Conservation (phyloP, 2,888 invertebrate genomes). For the Chelonus formosanus region DNA sequence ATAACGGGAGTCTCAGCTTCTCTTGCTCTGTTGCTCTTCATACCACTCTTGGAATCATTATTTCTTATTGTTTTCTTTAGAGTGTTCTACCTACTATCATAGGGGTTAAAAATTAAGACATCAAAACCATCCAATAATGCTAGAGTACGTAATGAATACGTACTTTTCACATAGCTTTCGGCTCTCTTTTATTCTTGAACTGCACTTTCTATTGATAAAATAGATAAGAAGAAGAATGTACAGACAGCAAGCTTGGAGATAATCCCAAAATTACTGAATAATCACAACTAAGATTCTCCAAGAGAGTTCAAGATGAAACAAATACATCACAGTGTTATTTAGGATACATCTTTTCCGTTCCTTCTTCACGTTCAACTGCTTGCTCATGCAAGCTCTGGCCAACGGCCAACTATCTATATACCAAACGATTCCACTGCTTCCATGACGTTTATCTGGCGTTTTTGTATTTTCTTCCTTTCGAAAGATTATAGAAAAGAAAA, state of each 20-base stretch:
- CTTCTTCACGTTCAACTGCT: neutral
- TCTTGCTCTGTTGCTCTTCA: slow-evolving; percentile 3
- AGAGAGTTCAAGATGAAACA: slow-evolving; percentile 12
- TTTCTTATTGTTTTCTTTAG: neutral
- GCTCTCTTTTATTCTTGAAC: too few species aligned
- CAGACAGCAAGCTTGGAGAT: neutral
- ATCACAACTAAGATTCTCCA: slow-evolving; percentile 2
- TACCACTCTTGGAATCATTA: slow-evolving; percentile 5
- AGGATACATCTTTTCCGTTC: neutral
- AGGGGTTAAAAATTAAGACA: too few species aligned
- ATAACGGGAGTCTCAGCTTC: slow-evolving; percentile 14
- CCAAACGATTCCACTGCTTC: slow-evolving; percentile 15
- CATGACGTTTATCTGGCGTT: slow-evolving; percentile 13
- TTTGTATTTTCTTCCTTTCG: slow-evolving; percentile 6
- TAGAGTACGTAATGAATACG: too few species aligned
- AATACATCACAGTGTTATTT: slow-evolving; percentile 16
- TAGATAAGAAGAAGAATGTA: too few species aligned
- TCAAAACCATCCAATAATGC: too few species aligned
- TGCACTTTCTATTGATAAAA: too few species aligned
- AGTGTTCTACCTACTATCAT: neutral
- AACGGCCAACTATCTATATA: slow-evolving; percentile 17
- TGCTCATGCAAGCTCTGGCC: slow-evolving; percentile 12
- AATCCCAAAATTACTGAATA: slow-evolving; percentile 5
- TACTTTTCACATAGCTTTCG: too few species aligned
- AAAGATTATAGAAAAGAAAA: neutral